These are phyloP conservation scores for Gambelia wislizenii DNA, from an alignment of 2,797 vertebrate genomes.

Conservation along the genomic window DNA sequence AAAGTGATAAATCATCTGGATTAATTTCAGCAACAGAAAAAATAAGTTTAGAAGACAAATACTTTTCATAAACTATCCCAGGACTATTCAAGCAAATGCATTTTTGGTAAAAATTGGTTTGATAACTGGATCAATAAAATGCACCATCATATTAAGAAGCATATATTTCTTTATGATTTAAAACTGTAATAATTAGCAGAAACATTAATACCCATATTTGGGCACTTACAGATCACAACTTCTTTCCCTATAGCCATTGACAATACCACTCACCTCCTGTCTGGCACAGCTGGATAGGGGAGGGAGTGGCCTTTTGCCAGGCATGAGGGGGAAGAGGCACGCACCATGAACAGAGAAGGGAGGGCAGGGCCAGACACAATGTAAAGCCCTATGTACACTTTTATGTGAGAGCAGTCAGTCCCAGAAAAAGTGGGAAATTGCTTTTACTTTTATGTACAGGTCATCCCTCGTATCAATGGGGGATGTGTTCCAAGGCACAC, in stretches of 20 bases:
- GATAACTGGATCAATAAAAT: background rate
- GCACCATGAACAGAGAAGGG: too few relatives aligned
- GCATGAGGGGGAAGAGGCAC: too few relatives aligned
- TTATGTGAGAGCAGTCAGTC: background rate
- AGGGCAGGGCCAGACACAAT: too few relatives aligned
- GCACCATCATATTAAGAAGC: background rate
- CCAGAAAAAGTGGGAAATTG: background rate
- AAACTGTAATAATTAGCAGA: background rate
- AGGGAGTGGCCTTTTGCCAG: too few relatives aligned
- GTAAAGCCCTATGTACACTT: background rate
- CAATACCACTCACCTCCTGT: too few relatives aligned
- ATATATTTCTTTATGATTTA: background rate
- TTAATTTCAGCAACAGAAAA: background rate
- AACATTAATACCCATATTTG: background rate
- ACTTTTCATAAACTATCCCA: background rate
- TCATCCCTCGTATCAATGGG: too few relatives aligned
- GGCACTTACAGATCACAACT: background rate
- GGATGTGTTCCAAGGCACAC: too few relatives aligned
- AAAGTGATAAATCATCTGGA: background rate
- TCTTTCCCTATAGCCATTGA: too few relatives aligned
- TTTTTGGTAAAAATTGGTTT: background rate
- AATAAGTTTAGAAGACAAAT: background rate
- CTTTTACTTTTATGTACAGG: too few relatives aligned
- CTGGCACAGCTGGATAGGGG: too few relatives aligned
- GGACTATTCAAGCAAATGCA: background rate